Evolutionary conservation across 2,888 invertebrate species (phyloP), one percentile per base, ranked within the genome.

Genomic region (Apotomis turbidana): DNA sequence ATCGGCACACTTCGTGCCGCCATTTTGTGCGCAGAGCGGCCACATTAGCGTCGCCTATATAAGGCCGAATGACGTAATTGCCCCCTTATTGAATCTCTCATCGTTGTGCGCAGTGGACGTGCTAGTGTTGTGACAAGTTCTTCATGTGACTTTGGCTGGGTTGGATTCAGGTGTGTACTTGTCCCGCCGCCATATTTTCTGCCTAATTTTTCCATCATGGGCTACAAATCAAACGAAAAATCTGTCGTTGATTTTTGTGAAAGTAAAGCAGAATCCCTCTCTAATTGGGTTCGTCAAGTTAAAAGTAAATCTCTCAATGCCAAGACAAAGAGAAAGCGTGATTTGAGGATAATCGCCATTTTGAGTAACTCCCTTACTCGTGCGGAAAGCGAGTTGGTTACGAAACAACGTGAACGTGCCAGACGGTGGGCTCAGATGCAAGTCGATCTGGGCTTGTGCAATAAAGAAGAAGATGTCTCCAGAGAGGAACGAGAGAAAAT

Each of bases 321-420:
- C 79, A 94, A 94, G 86, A 91, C 93, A 81, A 94, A 91, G 88
- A 94, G 92, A 82, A 94, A 93, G 78, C 94, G 94, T 80, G 94
- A 95, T 85, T 87, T 95, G 76, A 93, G 95, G 78, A 90, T 95
- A 78, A 95, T 95, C 86, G 95, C 96, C 78, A 94, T 96, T 80
- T 91, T 96, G 83, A 93, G 94, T 77, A 90, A 92, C 82, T 94
- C 95, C 57, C 85, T 96, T 69, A 83, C 83, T 75, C 94, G 94
- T 76, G 95, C 96, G 3, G 95, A 95, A 82, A 88, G 85, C 76
- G 95, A 95, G 81, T 90, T 96, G 73, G 86, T 95, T 77, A 85
- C 85, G 79, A 95, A 95, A 87, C 95, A 96, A 88, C 89, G 94
- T 81, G 94, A 94, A 85, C 93, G 95, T 77, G 94, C 94, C 79